phyloP scores from a whole-genome alignment of 2,797 vertebrate species.

The Sandelia bainsii region DNA sequence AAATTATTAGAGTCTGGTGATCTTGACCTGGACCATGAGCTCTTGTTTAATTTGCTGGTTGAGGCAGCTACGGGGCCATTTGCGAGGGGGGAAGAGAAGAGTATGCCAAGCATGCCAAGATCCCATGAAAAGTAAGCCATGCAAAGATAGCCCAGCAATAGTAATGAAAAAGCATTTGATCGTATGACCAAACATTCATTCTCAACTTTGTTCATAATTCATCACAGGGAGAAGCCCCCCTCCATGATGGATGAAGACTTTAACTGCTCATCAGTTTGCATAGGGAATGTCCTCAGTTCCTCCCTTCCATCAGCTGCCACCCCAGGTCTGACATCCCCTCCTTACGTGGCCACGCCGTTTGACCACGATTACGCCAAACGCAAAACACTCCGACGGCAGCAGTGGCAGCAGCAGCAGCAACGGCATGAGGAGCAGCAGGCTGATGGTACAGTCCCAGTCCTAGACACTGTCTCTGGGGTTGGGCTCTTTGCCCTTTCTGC shows the following conservation, averaged over 20 bases:
- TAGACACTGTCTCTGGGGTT: conserved; percentile 90
- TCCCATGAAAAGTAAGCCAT: conserved; percentile 93
- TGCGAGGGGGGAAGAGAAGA: conserved; percentile 97
- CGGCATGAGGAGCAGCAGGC: conserved; percentile 90
- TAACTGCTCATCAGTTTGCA: conserved; percentile 91
- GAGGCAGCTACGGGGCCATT: conserved; percentile 95
- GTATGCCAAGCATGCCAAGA: conserved; percentile 89
- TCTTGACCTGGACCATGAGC: conserved; percentile 88
- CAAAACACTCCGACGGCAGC: conserved; percentile 95
- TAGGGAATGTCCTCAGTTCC: conserved; percentile 64
- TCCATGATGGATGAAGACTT: conserved; percentile 93
- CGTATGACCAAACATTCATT: not conserved
- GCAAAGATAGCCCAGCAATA: not conserved
- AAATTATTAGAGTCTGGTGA: conserved; percentile 90
- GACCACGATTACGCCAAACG: conserved; percentile 99
- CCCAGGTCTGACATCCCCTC: conserved; percentile 99
- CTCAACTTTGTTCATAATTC: not conserved
- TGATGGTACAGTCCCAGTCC: conserved; percentile 99
- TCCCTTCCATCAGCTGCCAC: conserved; percentile 91
- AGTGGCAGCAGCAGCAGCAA: conserved; percentile 83
- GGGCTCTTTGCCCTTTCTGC: conserved; percentile 82
- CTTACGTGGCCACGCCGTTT: conserved; percentile 97
- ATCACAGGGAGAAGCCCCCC: conserved; percentile 91
- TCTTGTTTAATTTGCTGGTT: conserved; percentile 91
- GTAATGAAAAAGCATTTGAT: not conserved